Conservation (phyloP, 2,113 vertebrate species). For the Nestor notabilis region DNA sequence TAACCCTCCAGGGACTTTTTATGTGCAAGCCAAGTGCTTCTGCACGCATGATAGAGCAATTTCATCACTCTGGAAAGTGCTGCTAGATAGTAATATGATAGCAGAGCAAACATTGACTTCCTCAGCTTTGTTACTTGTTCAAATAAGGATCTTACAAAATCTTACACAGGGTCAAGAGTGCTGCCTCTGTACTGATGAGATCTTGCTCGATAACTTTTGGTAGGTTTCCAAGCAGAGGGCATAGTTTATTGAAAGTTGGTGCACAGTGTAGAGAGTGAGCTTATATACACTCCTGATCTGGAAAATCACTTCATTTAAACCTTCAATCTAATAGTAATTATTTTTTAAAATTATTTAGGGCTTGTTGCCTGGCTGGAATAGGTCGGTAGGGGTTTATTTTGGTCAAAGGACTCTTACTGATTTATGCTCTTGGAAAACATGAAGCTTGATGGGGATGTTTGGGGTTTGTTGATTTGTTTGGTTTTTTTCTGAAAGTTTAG, state of each 20-base stretch:
- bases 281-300: neutral
- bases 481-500: neutral
- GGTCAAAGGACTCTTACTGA: neutral
- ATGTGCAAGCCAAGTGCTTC: slow-evolving; percentile 43
- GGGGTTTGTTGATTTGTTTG: accelerated
- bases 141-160: slow-evolving; percentile 38
- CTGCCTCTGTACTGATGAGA: neutral
- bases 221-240: neutral
- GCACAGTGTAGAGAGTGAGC: neutral
- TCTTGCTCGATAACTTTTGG: neutral
- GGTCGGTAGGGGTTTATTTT: neutral
- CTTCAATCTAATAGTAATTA: neutral
- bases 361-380: neutral
- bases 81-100: slow-evolving; percentile 41
- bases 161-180: neutral
- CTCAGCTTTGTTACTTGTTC: slow-evolving; percentile 35
- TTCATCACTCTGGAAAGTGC: neutral
- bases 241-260: neutral
- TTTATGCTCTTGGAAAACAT: slow-evolving; percentile 9
- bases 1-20: slow-evolving; percentile 20
- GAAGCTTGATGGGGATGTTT: neutral
- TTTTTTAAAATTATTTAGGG: neutral
- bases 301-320: neutral
- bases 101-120: slow-evolving; percentile 39
- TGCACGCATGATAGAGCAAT: slow-evolving; percentile 30